Evolutionary conservation across 2,113 vertebrate genomes (phyloP).

Genomic region (Urocitellus parryii): DNA sequence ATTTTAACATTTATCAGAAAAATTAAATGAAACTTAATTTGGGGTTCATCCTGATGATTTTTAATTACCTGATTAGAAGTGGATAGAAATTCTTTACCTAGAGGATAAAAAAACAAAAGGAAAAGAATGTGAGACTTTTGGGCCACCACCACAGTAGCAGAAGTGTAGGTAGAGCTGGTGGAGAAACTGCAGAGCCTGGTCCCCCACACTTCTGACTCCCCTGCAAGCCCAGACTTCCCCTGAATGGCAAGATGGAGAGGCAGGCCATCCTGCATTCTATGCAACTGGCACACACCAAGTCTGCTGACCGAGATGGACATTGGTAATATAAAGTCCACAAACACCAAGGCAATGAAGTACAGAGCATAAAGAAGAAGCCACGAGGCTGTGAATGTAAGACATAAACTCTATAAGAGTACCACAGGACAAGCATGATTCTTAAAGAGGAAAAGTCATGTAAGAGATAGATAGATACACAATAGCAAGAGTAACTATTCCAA

Average conservation of each 20-base stretch:
- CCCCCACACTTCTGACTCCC: no score
- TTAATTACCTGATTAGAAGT: constrained; percentile 69
- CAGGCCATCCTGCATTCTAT: not conserved
- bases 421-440: not conserved
- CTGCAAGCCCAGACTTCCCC: not conserved
- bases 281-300: not conserved
- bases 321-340: not conserved
- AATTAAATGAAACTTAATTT: not conserved
- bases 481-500: not conserved
- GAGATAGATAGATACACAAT: not conserved
- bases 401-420: not conserved
- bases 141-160: no score
- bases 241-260: not conserved
- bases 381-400: not conserved
- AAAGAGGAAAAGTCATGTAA: not conserved
- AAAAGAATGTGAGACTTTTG: not conserved
- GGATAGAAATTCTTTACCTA: constrained; percentile 54
- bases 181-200: not conserved
- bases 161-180: rapidly evolving
- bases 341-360: not conserved
- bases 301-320: not conserved
- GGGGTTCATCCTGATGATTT: not conserved
- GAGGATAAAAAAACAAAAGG: not conserved
- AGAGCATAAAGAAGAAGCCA: not conserved
- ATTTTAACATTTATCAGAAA: constrained; percentile 27